phyloP scores from a whole-genome alignment of 2,113 vertebrate genomes.

The Paramisgurnus dabryanus region DNA sequence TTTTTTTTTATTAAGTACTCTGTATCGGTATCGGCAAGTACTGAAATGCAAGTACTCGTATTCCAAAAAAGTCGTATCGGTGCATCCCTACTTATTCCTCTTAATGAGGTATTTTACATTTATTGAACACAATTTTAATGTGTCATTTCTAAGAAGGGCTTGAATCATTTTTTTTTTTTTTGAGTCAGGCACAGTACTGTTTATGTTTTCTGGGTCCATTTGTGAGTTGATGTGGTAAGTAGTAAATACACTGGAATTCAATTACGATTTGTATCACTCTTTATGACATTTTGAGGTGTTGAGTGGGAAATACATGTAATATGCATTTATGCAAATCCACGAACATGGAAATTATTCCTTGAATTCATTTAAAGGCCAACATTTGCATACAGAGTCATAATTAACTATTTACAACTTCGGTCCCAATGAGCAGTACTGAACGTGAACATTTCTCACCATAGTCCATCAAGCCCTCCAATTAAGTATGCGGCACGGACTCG shows the following conservation, averaged over 20 bases:
- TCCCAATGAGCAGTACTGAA: constrained; percentile 46
- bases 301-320: constrained; percentile 67
- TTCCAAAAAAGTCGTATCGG: too few relatives aligned
- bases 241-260: constrained; percentile 69
- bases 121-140: too few relatives aligned
- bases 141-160: too few relatives aligned
- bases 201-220: background rate
- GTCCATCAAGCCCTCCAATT: constrained; percentile 48
- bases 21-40: too few relatives aligned
- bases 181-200: too few relatives aligned
- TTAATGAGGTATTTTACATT: too few relatives aligned
- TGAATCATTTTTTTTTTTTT: too few relatives aligned
- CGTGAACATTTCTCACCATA: constrained; percentile 15
- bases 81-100: too few relatives aligned
- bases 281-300: constrained; percentile 54
- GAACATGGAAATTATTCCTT: constrained; percentile 71
- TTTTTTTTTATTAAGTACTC: too few relatives aligned
- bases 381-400: constrained; percentile 75
- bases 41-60: too few relatives aligned
- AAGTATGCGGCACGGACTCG: constrained; percentile 29
- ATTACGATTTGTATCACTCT: constrained; percentile 30
- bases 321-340: constrained; percentile 79
- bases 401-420: constrained; percentile 64
- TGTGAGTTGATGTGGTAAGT: constrained; percentile 48
- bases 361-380: constrained; percentile 76